phyloP scores from a whole-genome alignment of 2,113 vertebrate genomes.

The Xiphophorus hellerii region DNA sequence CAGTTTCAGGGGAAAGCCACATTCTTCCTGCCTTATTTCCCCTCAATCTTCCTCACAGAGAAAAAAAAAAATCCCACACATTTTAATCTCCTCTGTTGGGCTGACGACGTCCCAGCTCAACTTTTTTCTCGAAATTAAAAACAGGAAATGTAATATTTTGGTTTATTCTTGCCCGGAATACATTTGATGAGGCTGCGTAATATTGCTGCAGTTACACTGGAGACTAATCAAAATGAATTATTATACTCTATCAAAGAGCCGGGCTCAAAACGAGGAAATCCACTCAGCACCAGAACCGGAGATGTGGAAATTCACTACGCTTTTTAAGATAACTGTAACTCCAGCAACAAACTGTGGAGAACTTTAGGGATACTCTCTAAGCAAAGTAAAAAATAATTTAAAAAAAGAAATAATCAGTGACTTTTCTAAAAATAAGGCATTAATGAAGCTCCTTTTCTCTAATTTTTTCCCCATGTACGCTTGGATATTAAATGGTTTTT shows the following conservation, averaged over 20 bases:
- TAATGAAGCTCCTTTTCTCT: neutral
- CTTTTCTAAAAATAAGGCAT: no score
- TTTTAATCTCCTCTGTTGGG: constrained; percentile 61
- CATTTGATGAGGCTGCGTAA: constrained; percentile 63
- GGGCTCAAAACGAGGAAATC: constrained; percentile 8
- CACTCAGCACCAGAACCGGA: neutral
- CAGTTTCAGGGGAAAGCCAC: constrained; percentile 59
- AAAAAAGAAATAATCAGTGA: neutral
- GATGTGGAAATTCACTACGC: constrained; percentile 13
- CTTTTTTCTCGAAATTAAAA: constrained; percentile 69
- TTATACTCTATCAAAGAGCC: constrained; percentile 47
- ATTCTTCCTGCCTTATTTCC: constrained; percentile 64
- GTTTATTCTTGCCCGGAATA: constrained; percentile 34
- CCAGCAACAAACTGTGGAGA: neutral
- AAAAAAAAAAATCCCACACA: constrained; percentile 34
- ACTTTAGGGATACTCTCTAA: neutral
- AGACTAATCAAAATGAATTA: constrained; percentile 65
- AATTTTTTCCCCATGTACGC: neutral
- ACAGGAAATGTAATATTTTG: constrained; percentile 65
- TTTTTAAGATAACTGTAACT: constrained; percentile 7
- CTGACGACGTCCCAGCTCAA: constrained; percentile 64
- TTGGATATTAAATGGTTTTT: no score
- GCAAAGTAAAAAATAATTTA: neutral
- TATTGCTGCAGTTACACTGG: constrained; percentile 55
- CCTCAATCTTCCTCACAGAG: constrained; percentile 50